Evolutionary conservation across 2,113 vertebrate genomes (phyloP).

Genomic region (Enhydra lutris): DNA sequence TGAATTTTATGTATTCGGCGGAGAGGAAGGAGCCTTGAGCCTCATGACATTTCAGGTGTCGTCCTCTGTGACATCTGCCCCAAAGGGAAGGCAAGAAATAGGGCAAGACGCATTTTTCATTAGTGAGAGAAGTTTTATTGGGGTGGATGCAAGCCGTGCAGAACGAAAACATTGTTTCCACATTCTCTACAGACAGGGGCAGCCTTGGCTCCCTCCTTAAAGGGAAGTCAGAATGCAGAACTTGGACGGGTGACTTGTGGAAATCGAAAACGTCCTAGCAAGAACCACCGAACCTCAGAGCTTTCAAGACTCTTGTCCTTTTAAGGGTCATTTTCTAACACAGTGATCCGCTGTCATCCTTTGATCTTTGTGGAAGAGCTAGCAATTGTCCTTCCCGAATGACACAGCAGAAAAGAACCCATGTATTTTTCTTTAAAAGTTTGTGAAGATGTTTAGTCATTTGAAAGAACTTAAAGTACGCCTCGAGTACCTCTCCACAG

Average conservation of each 20-base stretch:
- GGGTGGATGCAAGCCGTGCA: background rate
- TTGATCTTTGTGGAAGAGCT: background rate
- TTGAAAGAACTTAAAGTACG: background rate
- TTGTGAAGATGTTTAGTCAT: slow-evolving; percentile 21
- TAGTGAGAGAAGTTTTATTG: slow-evolving; percentile 58
- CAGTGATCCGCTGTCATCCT: background rate
- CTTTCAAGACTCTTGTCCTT: background rate
- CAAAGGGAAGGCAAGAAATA: background rate
- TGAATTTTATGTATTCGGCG: background rate
- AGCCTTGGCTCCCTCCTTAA: background rate
- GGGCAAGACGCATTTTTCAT: background rate
- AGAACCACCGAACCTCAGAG: background rate
- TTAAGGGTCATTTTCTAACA: background rate
- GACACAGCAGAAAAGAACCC: background rate
- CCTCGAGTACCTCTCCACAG: background rate
- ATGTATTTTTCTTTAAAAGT: slow-evolving; percentile 14
- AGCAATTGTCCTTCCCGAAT: background rate
- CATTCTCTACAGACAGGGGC: background rate
- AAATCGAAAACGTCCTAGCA: background rate
- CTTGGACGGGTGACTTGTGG: background rate
- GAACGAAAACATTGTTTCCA: background rate
- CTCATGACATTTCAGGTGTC: background rate
- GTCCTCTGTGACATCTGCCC: background rate
- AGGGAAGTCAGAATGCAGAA: background rate
- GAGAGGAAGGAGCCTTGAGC: background rate